These are phyloP conservation scores for Beris morrisii DNA, from an alignment of 2,888 invertebrate genomes.

Conservation along the genomic window DNA sequence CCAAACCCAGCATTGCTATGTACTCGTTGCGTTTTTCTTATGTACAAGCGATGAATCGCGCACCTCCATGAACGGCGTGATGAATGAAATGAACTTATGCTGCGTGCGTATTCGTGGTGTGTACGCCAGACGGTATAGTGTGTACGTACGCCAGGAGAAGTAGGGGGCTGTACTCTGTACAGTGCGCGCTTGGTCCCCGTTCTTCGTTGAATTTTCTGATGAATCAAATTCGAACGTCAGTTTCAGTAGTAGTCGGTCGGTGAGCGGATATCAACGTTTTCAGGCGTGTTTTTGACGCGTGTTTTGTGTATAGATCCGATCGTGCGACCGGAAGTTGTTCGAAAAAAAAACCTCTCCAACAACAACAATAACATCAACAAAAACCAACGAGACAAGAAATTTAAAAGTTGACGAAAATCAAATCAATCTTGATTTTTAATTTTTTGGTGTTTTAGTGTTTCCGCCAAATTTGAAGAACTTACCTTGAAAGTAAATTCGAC, in stretches of 20 bases:
- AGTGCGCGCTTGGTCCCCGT: too few species aligned
- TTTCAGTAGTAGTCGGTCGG: conserved; percentile 31
- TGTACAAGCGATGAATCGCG: too few species aligned
- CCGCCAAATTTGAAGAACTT: background rate
- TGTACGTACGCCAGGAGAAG: background rate
- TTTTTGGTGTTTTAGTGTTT: background rate
- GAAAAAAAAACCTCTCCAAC: conserved; percentile 9
- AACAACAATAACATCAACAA: conserved; percentile 3
- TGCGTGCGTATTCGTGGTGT: background rate
- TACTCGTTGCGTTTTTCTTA: too few species aligned
- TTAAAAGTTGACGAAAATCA: too few species aligned
- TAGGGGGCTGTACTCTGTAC: background rate
- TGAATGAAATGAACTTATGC: background rate
- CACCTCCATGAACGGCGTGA: too few species aligned
- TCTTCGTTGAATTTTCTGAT: conserved; percentile 18
- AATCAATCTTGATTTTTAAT: background rate
- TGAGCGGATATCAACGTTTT: conserved; percentile 36
- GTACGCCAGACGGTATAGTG: background rate
- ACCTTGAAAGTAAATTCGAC: background rate
- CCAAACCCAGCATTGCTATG: too few species aligned
- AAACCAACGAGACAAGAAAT: too few species aligned
- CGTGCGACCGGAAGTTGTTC: conserved; percentile 35
- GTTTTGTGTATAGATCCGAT: background rate
- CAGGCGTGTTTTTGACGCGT: conserved; percentile 11
- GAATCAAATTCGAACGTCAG: conserved; percentile 29